Evolutionary conservation across 2,797 vertebrate genomes (phyloP).

Genomic region (Sparidentex hasta): DNA sequence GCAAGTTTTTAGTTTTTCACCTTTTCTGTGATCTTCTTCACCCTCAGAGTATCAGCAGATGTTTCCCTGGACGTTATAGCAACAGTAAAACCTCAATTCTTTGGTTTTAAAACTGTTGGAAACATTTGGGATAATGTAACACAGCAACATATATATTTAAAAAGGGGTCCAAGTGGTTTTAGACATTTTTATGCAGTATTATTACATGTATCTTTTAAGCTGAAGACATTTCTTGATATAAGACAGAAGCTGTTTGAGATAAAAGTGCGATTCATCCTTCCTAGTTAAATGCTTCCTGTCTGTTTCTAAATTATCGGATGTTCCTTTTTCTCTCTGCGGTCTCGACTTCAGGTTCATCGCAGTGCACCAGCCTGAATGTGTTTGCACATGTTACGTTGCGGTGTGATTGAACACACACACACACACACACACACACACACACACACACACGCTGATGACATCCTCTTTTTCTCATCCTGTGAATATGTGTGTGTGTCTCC

Average conservation of each 20-base stretch:
- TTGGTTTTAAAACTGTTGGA: too few species aligned
- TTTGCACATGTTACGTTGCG: constrained; percentile 29
- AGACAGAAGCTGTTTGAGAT: neutral
- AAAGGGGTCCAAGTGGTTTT: too few species aligned
- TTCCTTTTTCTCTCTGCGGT: constrained; percentile 18
- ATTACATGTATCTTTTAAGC: neutral
- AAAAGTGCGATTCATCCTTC: neutral
- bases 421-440: neutral
- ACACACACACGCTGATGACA: neutral
- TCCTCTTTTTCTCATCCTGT: neutral
- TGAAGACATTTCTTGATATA: neutral
- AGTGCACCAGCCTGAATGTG: constrained; percentile 34
- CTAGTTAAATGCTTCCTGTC: constrained; percentile 5
- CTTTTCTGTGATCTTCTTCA: too few species aligned
- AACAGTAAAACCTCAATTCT: too few species aligned
- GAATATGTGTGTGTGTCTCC: constrained; percentile 12
- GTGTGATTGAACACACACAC: constrained; percentile 19
- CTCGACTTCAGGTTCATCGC: neutral
- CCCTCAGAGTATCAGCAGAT: too few species aligned
- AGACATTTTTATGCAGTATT: too few species aligned
- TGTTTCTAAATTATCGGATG: constrained; percentile 17
- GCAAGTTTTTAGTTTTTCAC: too few species aligned
- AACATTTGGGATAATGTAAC: too few species aligned
- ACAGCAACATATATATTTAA: too few species aligned
- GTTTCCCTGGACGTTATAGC: too few species aligned